Base-by-base conservation (phyloP, 2,113 vertebrate genomes). In the Tretioscincus oriximinensis region DNA sequence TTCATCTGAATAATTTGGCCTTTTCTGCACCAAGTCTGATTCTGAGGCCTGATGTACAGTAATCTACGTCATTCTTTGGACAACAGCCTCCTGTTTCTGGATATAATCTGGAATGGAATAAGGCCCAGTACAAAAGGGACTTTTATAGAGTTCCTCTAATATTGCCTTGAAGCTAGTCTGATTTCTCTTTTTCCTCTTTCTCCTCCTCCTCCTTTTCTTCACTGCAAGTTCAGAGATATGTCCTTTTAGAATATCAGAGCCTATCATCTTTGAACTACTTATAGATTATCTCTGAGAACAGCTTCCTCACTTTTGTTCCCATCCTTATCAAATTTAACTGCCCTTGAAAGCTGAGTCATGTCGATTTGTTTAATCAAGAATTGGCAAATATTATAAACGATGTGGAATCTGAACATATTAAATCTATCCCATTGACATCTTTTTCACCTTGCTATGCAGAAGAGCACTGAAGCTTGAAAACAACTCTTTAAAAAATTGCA, bases 341-440 rank as follows among this genome's bases (percentile, higher is more conserved):
- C 92, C 91, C 88, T 93, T 93, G 89, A 86, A 31, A 83, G 64
- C 64, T 64, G 3, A 1, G 64, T 9, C 80, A 77, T 88, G 84
- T 90, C 4, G 1, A 92, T 87, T 45, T 31, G 67, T 82, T 90
- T 92, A 89, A 91, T 91, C 84, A 90, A 89, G 88, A 87, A 90
- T 83, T 88, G 90, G 81, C 86, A 92, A 92, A 92, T 87, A 84
- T 91, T 89, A 87, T 35, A 92, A 91, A 92, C 0, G 65, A 90
- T 61, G 63, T 22, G 65, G 75, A 61, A 1, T n/a, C 64, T 47
- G 64, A 74, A 88, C 31, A 69, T 78, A 84, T 78, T 84, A 86
- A 88, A 88, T 90, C 90, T 89, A 87, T 77, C 47, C 73, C 76
- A 86, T 29, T 84, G 87, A 91, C 88, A 88, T 78, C 51, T 86